These are phyloP conservation scores for Drosophila subpulchrella DNA, from an alignment of 1,140 invertebrate genomes.

Conservation along the genomic window DNA sequence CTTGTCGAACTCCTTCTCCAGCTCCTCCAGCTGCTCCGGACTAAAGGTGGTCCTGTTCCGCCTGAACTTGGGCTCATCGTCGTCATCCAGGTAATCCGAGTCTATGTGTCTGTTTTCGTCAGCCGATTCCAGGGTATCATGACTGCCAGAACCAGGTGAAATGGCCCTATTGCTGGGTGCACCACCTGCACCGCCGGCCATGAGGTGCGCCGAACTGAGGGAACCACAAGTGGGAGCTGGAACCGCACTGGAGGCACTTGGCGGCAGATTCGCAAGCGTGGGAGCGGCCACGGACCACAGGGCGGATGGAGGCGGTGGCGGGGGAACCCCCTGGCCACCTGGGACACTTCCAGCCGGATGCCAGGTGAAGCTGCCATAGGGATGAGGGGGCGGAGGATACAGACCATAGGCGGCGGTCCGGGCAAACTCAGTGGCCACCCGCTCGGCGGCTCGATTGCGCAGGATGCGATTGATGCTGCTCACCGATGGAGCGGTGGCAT, in stretches of 20 bases:
- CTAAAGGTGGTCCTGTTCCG: slow-evolving; percentile 97
- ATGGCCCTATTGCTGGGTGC: slow-evolving; percentile 61
- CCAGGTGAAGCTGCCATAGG: slow-evolving; percentile 87
- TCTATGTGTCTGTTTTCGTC: slow-evolving; percentile 85
- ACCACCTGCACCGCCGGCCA: slow-evolving; percentile 35
- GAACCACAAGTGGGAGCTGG: slow-evolving; percentile 24
- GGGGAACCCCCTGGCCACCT: slow-evolving; percentile 48
- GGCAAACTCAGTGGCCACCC: slow-evolving; percentile 96
- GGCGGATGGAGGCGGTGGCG: slow-evolving; percentile 56
- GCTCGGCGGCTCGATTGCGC: slow-evolving; percentile 94
- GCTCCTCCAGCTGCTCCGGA: slow-evolving; percentile 95
- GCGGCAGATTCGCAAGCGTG: slow-evolving; percentile 63
- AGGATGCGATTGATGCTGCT: slow-evolving; percentile 97
- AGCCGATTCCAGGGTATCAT: slow-evolving; percentile 81
- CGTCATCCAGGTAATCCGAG: slow-evolving; percentile 89
- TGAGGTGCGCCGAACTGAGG: slow-evolving; percentile 60
- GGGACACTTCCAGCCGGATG: slow-evolving; percentile 68
- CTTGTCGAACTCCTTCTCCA: slow-evolving; percentile 98
- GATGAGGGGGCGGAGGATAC: slow-evolving; percentile 89
- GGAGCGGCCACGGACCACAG: slow-evolving; percentile 70
- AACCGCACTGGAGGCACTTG: slow-evolving; percentile 49
- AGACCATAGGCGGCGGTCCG: slow-evolving; percentile 95
- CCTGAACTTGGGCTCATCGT: slow-evolving; percentile 95
- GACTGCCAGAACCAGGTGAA: slow-evolving; percentile 81
- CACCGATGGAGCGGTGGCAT: slow-evolving; percentile 94